Percentiles rank a stretch among this genome's conserved stretches.
Evolutionary conservation across 2,797 vertebrate species (phyloP).

Genomic region (Manis pentadactyla): DNA sequence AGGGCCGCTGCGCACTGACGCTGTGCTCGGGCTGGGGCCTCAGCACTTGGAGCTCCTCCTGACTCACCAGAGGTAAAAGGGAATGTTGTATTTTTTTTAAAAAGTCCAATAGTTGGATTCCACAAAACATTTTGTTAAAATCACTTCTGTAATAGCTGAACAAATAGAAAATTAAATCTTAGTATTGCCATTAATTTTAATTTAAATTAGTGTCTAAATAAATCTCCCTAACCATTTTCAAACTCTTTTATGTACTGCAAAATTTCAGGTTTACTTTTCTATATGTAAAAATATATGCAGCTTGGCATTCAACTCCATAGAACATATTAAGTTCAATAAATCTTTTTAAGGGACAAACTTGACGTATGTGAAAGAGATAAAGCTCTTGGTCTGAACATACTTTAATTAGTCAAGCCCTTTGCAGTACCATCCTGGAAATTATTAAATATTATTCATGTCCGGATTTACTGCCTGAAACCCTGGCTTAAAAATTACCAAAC

Average conservation of each 20-base stretch:
- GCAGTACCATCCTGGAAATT: conserved; percentile 2
- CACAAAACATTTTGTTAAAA: conserved; percentile 3
- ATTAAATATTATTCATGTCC: neutral
- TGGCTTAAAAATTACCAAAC: conserved; percentile 16
- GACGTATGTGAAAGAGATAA: conserved; percentile 50
- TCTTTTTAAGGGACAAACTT: conserved; percentile 38
- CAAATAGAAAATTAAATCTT: conserved; percentile 40
- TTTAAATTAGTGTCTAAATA: conserved; percentile 48
- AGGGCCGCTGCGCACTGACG: conserved; percentile 86
- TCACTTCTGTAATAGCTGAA: neutral
- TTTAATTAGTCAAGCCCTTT: conserved; percentile 42
- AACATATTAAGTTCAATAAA: conserved; percentile 68
- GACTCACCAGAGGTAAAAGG: conserved; percentile 28
- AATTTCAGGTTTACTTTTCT: conserved; percentile 59
- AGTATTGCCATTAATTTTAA: conserved; percentile 40
- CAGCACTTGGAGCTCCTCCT: neutral
- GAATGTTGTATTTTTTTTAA: neutral
- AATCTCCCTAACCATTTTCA: neutral
- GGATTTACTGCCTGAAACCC: conserved; percentile 27
- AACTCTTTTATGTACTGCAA: neutral
- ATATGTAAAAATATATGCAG: conserved; percentile 28
- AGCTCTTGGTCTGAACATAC: neutral
- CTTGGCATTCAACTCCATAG: neutral
- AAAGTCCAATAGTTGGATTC: neutral
- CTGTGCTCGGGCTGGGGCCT: conserved; percentile 80